Evolutionary conservation across 2,888 invertebrate genomes (phyloP).

Genomic region (Lepidochitona cinerea): DNA sequence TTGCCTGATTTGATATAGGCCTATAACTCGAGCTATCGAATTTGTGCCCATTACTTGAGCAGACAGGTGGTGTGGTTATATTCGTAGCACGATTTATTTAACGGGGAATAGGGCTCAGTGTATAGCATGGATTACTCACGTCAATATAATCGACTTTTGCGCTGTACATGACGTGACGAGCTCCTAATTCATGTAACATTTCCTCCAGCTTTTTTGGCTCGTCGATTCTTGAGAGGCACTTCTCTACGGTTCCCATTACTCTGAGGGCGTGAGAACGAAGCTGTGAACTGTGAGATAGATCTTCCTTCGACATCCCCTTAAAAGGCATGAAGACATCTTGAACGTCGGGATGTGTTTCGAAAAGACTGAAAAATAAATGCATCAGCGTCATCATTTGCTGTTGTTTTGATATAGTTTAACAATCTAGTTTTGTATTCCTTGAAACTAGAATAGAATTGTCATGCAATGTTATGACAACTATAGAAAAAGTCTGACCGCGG

Average conservation of each 20-base stretch:
- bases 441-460: no score
- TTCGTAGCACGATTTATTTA: no score
- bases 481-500: no score
- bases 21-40: no score
- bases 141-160: conserved; percentile 74
- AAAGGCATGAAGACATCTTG: conserved; percentile 74
- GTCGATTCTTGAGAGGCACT: conserved; percentile 73
- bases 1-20: no score
- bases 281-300: conserved; percentile 73
- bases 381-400: no score
- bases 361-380: conserved; percentile 71
- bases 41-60: no score
- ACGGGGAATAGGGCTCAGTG: no score
- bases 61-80: no score
- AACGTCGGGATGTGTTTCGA: conserved; percentile 75
- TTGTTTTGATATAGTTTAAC: no score
- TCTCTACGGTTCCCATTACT: conserved; percentile 75
- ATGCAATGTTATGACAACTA: no score
- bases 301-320: conserved; percentile 72
- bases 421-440: no score
- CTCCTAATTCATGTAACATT: conserved; percentile 73
- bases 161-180: conserved; percentile 73
- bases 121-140: conserved; percentile 69
- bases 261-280: conserved; percentile 73
- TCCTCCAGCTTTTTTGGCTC: conserved; percentile 73